Conservation (phyloP, 2,113 vertebrate species). For the Gallinago media region DNA sequence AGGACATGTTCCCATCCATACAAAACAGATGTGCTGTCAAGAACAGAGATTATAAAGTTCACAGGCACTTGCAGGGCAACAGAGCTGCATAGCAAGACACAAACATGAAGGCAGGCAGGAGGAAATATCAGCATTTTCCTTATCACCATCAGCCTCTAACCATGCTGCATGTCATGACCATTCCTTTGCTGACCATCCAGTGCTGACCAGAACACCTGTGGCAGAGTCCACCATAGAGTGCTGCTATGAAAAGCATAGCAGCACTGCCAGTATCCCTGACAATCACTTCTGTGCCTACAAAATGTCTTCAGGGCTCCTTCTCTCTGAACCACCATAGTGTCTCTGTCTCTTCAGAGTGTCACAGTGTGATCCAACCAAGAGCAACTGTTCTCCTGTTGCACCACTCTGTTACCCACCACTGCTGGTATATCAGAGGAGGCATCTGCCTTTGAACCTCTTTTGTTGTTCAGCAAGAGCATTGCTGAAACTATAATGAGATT, state of each 20-base stretch:
- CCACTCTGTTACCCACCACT: background rate
- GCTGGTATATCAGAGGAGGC: background rate
- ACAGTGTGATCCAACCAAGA: background rate
- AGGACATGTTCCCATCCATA: background rate
- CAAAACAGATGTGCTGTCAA: background rate
- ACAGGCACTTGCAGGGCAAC: fast-evolving
- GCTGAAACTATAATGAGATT: background rate
- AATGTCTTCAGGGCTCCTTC: background rate
- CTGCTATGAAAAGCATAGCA: background rate
- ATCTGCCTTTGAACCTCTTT: background rate
- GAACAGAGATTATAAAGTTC: background rate
- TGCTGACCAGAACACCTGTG: background rate
- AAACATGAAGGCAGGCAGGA: background rate
- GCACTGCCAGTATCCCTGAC: background rate
- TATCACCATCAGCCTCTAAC: background rate
- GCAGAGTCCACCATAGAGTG: background rate
- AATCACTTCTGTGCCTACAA: background rate
- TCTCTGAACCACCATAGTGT: background rate
- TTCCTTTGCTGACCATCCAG: background rate
- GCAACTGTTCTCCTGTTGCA: background rate
- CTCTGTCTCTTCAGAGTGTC: background rate
- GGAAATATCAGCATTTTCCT: background rate
- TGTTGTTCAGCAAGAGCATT: background rate
- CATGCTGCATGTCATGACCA: fast-evolving
- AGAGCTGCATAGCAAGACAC: background rate